Base-by-base conservation (phyloP, 2,888 invertebrate genomes). In the Scaeva pyrastri region DNA sequence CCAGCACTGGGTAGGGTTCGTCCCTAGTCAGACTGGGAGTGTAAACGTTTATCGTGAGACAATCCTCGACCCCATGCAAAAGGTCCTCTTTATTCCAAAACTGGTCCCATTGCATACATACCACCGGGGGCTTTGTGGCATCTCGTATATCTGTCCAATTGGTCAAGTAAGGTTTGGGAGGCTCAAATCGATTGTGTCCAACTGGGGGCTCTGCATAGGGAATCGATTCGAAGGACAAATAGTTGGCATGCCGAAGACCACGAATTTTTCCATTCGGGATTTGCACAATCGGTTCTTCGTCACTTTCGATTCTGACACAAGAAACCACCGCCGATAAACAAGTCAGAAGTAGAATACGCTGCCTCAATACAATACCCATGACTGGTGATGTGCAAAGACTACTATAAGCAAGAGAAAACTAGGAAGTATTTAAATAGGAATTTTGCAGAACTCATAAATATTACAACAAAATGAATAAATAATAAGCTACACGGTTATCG, bases 171-270 rank as follows among this genome's bases (percentile, higher is more conserved):
- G 88, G 89, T n/a, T 85, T 88, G 2, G 91, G 91, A 58, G 90
- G 89, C 91, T 94, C 93, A 90, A 95, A 95, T 88, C 95, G 91
- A 62, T 94, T 92, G 84, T 94, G 93, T 14, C 95, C 95, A 10
- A 95, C 90, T 0, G 96, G 95, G 14, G 95, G 94, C 70, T 94
- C 91, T 0, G 96, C 96, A 88, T 95, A 96, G 0, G 95, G 96
- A 60, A 96, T 92, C 0, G 95, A 95, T 88, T 94, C 93, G 88
- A 95, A 96, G 50, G 95, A 94, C 10, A 94, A 94, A 88, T 93
- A 95, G 0, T 90, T 89, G 0, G 88, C 89, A 23, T 85, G 86
- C 45, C 90, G 88, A 2, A 88, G 89, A 4, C 92, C 92, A 4
- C 88, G 88, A 19, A 92, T 71, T 62, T 88, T 88, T 0, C 92